phyloP scores from a whole-genome alignment of 2,113 vertebrate species.

The Dicrurus megarhynchus region DNA sequence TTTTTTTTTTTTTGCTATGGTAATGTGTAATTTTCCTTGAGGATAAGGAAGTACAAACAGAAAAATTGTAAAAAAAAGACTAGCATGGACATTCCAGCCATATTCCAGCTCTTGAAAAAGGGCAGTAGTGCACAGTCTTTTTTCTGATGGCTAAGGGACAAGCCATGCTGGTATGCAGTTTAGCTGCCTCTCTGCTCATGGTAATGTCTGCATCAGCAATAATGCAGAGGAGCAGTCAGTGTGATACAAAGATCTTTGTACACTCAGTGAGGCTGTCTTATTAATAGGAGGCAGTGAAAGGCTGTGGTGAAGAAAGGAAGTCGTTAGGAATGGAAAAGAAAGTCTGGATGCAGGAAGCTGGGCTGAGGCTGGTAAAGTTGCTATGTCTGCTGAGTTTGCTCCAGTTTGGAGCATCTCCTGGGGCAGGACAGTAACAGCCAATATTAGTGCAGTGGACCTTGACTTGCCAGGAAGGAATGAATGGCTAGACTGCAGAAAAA shows the following conservation, averaged over 20 bases:
- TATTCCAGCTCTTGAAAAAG: background rate
- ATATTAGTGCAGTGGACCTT: background rate
- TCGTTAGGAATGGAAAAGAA: background rate
- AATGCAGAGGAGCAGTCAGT: background rate
- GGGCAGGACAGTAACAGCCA: background rate
- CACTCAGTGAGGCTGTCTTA: background rate
- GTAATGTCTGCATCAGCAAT: background rate
- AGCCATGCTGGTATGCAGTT: background rate
- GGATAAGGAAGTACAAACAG: background rate
- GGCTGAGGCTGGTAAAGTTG: background rate
- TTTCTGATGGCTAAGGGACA: background rate
- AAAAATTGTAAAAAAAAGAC: background rate
- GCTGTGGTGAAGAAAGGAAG: background rate
- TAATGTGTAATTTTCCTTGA: background rate
- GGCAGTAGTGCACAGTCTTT: background rate
- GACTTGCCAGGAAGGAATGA: background rate
- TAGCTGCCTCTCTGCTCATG: background rate
- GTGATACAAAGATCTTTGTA: background rate
- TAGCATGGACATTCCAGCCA: background rate
- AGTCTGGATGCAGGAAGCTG: background rate
- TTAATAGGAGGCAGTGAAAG: background rate
- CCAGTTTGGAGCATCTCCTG: background rate
- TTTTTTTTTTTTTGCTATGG: background rate
- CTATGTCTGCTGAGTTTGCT: background rate
- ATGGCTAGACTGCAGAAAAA: background rate